A percentile compares a stretch with the other conserved stretches of the same genome.
These are phyloP conservation scores for Volucella inanis DNA, from an alignment of 2,888 invertebrate species.

Conservation along the genomic window DNA sequence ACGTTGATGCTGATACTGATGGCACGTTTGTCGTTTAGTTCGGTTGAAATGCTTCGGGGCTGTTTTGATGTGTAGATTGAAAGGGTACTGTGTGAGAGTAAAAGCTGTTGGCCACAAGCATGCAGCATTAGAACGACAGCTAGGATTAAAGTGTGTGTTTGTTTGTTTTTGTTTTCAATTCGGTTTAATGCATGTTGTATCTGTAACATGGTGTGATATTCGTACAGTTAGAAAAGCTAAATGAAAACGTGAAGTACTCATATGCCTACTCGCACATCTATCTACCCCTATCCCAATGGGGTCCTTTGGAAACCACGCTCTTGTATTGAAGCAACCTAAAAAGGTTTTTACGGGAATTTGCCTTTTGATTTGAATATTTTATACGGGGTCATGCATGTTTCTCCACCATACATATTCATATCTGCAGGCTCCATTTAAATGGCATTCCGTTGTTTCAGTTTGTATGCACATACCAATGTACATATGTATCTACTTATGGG, in stretches of 20 bases:
- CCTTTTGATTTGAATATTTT: too few relatives aligned
- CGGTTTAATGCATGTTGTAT: slow-evolving; percentile 52
- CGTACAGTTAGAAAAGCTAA: background rate
- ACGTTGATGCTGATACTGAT: slow-evolving; percentile 1
- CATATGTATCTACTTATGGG: too few relatives aligned
- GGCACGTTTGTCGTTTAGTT: too few relatives aligned
- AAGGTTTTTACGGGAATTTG: too few relatives aligned
- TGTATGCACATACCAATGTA: too few relatives aligned
- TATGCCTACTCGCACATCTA: background rate
- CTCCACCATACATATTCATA: too few relatives aligned
- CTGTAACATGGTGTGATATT: slow-evolving; percentile 22
- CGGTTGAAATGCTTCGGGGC: slow-evolving; percentile 39
- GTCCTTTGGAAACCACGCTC: too few relatives aligned
- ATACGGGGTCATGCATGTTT: too few relatives aligned
- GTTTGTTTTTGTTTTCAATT: slow-evolving; percentile 29
- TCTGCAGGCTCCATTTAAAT: too few relatives aligned
- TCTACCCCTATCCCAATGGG: too few relatives aligned
- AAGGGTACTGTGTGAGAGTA: slow-evolving; percentile 4
- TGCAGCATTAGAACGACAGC: slow-evolving; percentile 3
- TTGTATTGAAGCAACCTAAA: too few relatives aligned
- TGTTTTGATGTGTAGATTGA: slow-evolving; percentile 23
- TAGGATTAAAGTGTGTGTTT: slow-evolving; percentile 50
- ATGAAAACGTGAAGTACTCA: background rate
- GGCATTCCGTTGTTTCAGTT: too few relatives aligned
- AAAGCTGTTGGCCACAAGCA: slow-evolving; percentile 34